phyloP scores from a whole-genome alignment of 2,797 vertebrate genomes.

The Discoglossus pictus region DNA sequence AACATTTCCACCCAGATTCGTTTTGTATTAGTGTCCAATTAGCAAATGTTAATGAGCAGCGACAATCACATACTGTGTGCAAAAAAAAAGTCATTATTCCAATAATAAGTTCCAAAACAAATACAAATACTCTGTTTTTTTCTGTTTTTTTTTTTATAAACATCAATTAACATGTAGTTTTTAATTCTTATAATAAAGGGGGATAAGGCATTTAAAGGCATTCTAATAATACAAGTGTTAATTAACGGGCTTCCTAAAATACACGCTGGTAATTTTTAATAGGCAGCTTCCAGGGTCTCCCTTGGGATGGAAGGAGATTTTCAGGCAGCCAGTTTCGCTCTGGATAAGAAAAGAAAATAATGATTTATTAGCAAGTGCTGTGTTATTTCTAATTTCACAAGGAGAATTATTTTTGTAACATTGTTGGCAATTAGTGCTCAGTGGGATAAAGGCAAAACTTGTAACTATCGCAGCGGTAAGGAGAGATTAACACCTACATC shows the following conservation, averaged over 20 bases:
- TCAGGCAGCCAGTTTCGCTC: slow-evolving; percentile 34
- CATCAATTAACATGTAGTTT: neutral
- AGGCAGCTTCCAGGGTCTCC: neutral
- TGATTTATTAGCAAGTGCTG: slow-evolving; percentile 44
- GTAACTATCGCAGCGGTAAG: slow-evolving; percentile 42
- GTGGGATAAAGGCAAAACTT: slow-evolving; percentile 46
- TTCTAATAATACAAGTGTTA: slow-evolving; percentile 37
- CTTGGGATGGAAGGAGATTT: slow-evolving; percentile 15
- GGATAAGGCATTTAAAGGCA: slow-evolving; percentile 13
- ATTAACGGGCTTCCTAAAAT: slow-evolving; percentile 34
- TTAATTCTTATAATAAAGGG: slow-evolving; percentile 4
- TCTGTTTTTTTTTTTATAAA: neutral
- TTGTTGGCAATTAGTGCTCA: slow-evolving; percentile 47
- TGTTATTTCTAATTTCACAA: slow-evolving; percentile 49
- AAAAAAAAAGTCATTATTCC: no score
- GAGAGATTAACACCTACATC: slow-evolving; percentile 43
- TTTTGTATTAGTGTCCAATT: no score
- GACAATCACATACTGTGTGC: no score
- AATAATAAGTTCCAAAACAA: no score
- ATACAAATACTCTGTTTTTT: no score
- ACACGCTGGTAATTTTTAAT: neutral
- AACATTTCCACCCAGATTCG: no score
- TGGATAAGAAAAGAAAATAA: slow-evolving; percentile 40
- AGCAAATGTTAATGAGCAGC: neutral
- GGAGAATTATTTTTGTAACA: slow-evolving; percentile 50